These are phyloP conservation scores for Rhagoletis zephyria DNA, from an alignment of 1,140 invertebrate genomes.

Conservation along the genomic window DNA sequence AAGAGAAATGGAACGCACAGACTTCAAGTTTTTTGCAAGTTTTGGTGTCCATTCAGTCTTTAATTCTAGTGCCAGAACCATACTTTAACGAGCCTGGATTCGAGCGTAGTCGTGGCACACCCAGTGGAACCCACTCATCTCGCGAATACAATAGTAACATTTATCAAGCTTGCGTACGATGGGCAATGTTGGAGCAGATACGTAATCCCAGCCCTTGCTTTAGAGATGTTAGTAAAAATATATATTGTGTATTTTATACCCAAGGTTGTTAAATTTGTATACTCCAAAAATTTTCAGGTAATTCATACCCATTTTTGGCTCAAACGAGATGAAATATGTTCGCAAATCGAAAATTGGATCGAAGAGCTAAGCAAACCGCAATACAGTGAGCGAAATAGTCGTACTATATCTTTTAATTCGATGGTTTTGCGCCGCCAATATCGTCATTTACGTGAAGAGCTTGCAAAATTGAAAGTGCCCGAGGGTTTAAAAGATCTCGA, in stretches of 20 bases:
- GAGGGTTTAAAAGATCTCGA: constrained; percentile 81
- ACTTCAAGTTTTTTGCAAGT: constrained; percentile 97
- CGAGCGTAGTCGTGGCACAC: constrained; percentile 91
- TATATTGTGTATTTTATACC: no score
- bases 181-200: constrained; percentile 96
- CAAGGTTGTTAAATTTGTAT: no score
- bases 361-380: constrained; percentile 84
- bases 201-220: constrained; percentile 93
- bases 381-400: constrained; percentile 81
- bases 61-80: constrained; percentile 95
- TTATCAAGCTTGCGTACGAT: constrained; percentile 93
- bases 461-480: constrained; percentile 84
- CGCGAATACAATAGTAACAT: constrained; percentile 97
- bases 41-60: constrained; percentile 94
- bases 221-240: constrained; percentile 80
- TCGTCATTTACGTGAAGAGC: constrained; percentile 83
- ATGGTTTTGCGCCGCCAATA: constrained; percentile 85
- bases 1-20: constrained; percentile 98
- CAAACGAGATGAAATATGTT: constrained; percentile 91
- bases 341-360: constrained; percentile 92
- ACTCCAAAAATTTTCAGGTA: constrained; percentile 76
- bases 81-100: constrained; percentile 99
- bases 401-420: constrained; percentile 83
- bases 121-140: constrained; percentile 88
- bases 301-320: constrained; percentile 96